Conservation (phyloP, 2,113 vertebrate species). For the Scopus umbretta region DNA sequence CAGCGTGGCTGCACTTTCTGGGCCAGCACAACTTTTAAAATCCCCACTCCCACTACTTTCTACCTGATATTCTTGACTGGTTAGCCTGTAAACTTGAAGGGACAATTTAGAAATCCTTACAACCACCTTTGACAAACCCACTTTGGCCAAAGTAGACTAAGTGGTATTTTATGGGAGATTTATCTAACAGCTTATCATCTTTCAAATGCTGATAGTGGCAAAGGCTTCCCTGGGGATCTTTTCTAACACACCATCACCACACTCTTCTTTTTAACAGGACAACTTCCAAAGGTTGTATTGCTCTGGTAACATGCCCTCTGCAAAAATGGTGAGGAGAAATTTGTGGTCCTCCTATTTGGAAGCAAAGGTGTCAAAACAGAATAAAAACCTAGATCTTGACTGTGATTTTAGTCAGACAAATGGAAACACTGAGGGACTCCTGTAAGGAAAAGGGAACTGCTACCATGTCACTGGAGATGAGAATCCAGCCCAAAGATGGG, state of each 20-base stretch:
- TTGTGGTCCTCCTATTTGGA: not conserved
- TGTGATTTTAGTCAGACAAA: not conserved
- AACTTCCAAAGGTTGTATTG: not conserved
- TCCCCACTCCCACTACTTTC: not conserved
- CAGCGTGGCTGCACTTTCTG: fast-evolving
- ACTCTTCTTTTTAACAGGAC: not conserved
- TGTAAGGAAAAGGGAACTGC: not conserved
- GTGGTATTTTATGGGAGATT: constrained; percentile 7
- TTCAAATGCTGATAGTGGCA: not conserved
- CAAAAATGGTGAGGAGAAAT: not conserved
- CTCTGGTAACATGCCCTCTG: not conserved
- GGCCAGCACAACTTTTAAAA: not conserved
- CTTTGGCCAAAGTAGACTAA: not conserved
- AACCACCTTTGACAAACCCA: not conserved
- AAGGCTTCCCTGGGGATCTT: not conserved
- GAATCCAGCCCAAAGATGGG: not conserved
- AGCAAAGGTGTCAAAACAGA: not conserved
- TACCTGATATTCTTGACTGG: not conserved
- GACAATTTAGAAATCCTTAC: not conserved
- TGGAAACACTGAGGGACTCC: not conserved
- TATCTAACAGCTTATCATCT: not conserved
- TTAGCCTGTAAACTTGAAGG: not conserved
- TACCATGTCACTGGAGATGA: not conserved
- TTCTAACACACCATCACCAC: not conserved
- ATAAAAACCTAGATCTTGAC: not conserved